Evolutionary conservation across 2,888 invertebrate genomes (phyloP), one percentile per base, ranked within the genome.

Genomic region (Polydesmus complanatus): DNA sequence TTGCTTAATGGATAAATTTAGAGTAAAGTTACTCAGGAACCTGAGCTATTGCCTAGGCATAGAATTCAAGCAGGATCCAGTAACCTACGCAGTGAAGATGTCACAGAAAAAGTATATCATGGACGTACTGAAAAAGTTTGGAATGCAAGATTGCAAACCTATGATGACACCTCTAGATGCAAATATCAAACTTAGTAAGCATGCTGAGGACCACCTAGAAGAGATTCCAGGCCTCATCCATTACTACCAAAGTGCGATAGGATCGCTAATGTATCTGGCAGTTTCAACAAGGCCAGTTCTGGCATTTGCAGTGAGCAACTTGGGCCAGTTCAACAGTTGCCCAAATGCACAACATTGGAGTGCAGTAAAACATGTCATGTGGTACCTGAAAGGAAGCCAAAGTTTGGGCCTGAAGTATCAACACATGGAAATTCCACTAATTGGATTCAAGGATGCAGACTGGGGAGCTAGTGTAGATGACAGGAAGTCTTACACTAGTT

Each of bases 1-100:
- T 48, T 11, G 14, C 11, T 48, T 48, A n/a, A 14, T 14, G 18
- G 14, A 14, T 14, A 68, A 70, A 68, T 54, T 59, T 48, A 8
- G 25, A 19, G 18, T 56, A 22, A 58, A 59, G n/a, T 57, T 18
- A 5, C 21, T 19, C 5, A 11, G 37, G 53, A 11, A 53, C 8
- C n/a, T 62, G 18, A 54, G 26, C 21, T 57, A 58, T 58, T 59
- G 22, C 57, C 19, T 59, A 58, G 22, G 22, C 11, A 58, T 22
- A 14, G 25, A 59, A n/a, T 27, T 22, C 27, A 3, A 58, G 19
- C 22, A 57, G n/a, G 58, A 59, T 25, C 5, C 18, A 25, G 59
- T 23, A 58, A 59, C 8, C n/a, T 11, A 21, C 11, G 8, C 11
- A 52, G 22, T 11, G 14, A 52, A 11, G 14, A 52, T 52, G 53